phyloP scores from a whole-genome alignment of 2,113 vertebrate genomes.

The Dromiciops gliroides region DNA sequence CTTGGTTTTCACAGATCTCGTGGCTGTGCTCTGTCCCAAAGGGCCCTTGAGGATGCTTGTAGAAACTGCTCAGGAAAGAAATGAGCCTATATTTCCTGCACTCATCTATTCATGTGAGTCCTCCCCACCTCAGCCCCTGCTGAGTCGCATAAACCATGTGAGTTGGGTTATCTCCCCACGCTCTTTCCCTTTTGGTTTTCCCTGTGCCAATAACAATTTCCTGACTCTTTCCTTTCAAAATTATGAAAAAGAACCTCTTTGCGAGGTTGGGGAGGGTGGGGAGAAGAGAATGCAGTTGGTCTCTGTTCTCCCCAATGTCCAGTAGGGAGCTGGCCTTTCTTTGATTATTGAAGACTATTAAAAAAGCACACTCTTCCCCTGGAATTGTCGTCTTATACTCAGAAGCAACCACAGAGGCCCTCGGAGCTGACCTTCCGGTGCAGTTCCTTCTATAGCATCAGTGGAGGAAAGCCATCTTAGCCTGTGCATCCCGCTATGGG shows the following conservation, averaged over 20 bases:
- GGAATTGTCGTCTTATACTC: background rate
- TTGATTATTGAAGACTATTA: background rate
- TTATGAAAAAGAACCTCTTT: background rate
- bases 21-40: conserved; percentile 96
- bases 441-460: background rate
- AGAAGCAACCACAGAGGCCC: background rate
- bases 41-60: conserved; percentile 96
- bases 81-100: conserved; percentile 98
- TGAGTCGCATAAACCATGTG: background rate
- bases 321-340: background rate
- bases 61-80: conserved; percentile 97
- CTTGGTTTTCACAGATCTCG: conserved; percentile 88
- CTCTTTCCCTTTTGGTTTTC: background rate
- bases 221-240: background rate
- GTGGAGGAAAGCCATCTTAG: background rate
- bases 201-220: background rate
- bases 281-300: background rate
- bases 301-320: background rate
- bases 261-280: background rate
- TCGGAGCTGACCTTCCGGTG: background rate
- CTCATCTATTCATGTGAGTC: conserved; percentile 98
- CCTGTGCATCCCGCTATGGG: background rate
- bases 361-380: background rate
- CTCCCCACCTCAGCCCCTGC: background rate
- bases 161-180: background rate